phyloP scores from a whole-genome alignment of 2,113 vertebrate genomes.

The Stegostoma tigrinum region DNA sequence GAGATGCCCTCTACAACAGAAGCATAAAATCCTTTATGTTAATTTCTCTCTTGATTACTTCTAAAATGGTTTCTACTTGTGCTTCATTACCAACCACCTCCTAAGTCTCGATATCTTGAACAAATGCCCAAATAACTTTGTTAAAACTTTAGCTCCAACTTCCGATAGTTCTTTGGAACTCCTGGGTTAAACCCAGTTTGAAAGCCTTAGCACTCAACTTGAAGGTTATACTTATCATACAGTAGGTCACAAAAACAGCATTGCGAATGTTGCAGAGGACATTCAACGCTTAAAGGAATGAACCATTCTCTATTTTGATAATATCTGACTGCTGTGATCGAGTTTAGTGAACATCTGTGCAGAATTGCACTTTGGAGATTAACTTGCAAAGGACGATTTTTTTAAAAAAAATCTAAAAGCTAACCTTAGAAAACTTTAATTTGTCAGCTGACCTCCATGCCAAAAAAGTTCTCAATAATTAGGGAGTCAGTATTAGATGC shows the following conservation, averaged over 20 bases:
- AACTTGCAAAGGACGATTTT: not conserved
- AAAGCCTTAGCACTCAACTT: not conserved
- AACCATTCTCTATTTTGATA: not conserved
- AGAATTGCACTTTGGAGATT: no score
- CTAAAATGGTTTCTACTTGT: not conserved
- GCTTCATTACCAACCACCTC: not conserved
- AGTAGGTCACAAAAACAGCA: not conserved
- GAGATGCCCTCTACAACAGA: no score
- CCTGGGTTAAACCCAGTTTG: not conserved
- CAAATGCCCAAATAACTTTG: not conserved
- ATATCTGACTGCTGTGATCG: not conserved
- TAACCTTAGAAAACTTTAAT: not conserved
- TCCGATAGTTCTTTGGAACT: not conserved
- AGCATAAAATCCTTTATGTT: no score
- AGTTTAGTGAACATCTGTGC: not conserved
- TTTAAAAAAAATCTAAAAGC: not conserved
- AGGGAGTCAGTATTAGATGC: constrained; percentile 7
- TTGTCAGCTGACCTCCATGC: constrained; percentile 28
- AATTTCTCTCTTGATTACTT: no score
- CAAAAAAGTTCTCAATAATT: not conserved
- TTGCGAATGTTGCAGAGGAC: not conserved
- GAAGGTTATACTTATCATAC: not conserved
- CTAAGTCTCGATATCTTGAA: not conserved
- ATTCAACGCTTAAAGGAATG: not conserved
- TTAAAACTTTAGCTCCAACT: not conserved